Evolutionary conservation across 2,797 vertebrate species (phyloP), one percentile per base, ranked within the genome.

Genomic region (Lerista edwardsae): DNA sequence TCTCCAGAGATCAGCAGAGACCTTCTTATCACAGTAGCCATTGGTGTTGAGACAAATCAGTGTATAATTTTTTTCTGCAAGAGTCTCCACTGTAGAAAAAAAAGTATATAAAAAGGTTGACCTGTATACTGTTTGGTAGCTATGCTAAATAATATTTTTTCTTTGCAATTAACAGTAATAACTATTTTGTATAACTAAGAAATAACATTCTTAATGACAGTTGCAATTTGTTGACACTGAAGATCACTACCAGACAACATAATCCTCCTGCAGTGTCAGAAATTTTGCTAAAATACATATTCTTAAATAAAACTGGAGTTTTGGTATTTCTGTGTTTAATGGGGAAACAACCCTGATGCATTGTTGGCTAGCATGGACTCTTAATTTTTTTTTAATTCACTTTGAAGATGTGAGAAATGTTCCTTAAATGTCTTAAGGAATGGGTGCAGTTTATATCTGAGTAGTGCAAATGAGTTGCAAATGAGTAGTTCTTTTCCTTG

Each of bases 321-420:
- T 29, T 69, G 15, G 14, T 71, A 10, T 36, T 41, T 78, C 19
- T 59, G 25, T 69, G 51, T 17, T 71, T 21, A 29, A 34, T n/a
- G 15, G 11, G 23, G 27, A 39, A 69, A 29, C 27, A 39, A 19
- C 31, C 31, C 47, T 57, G 17, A 75, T n/a, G 15, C 36, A 2
- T 57, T 51, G 72, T 71, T 67, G 27, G 15, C 72, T 77, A 10
- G 82, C 11, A 6, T 27, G 6, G 86, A 19, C 6, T 7, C 39
- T 19, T 62, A 57, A 68, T 31, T 75, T 29, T 83, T 72, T 39
- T 80, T 83, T 84, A 65, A n/a, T 36, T n/a, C 83, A 84, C 39
- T 55, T 0, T 27, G 75, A 90, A 81, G 19, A 19, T 74, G 2
- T 59, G 27, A 8, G 39, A 64, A 73, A 41, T 0, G 0, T 82